Evolutionary conservation across 2,888 invertebrate genomes (phyloP), one percentile per base, ranked within the genome.

Genomic region (Gnatocerus cornutus): DNA sequence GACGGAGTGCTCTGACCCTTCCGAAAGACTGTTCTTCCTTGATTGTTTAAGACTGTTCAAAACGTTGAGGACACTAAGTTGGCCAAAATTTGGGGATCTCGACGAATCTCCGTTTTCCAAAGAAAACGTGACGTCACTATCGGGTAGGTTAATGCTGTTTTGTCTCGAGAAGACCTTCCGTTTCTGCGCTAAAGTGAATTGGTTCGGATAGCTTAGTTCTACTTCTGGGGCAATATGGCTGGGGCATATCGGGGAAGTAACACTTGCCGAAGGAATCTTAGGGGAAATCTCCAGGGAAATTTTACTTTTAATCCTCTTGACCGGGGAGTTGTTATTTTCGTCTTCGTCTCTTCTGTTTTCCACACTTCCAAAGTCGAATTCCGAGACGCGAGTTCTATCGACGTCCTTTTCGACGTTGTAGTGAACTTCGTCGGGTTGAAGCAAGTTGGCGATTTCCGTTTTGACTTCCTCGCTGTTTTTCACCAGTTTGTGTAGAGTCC

Each of bases 161-260:
- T 71, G 71, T 33, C 56, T 69, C 10, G 63, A 16, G 13, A 75
- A 69, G 2, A 73, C 68, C 70, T 76, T 76, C 56, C 79, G 71
- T 69, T 71, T 76, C 62, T 78, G 75, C 6, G 71, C 71, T 45
- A 77, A 65, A 0, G 74, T 66, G 46, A 74, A 50, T n/a, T 58
- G 50, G 30, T 37, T 55, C 37, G 68, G 37, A 29, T 27, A 59
- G 12, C 12, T 30, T 7, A 58, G 58, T 53, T 66, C 73, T 72
- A 80, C 81, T 80, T 80, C 81, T 48, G 76, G 69, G 53, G 61
- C 81, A 78, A 81, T 79, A 79, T 80, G 79, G 6, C 74, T 68
- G 27, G 62, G 52, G 71, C 80, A 81, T 79, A 81, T 78, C 78
- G 80, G 76, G 73, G 81, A 80, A 82, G 78, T 78, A 73, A 63